Conservation (phyloP, 2,113 vertebrate genomes). For the Spilogale gracilis region DNA sequence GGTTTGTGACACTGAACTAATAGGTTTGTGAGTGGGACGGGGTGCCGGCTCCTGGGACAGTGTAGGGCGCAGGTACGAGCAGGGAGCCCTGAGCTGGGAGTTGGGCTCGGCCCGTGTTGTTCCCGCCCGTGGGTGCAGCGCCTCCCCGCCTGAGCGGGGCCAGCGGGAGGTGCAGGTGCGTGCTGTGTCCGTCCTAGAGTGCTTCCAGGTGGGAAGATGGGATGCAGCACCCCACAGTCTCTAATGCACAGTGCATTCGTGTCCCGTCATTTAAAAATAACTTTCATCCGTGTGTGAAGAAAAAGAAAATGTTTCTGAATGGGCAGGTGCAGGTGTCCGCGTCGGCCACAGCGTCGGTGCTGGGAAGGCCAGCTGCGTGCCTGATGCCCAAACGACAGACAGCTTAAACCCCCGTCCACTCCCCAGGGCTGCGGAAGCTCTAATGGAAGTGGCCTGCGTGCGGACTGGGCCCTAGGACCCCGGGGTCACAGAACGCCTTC, state of each 20-base stretch:
- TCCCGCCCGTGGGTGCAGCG: background rate
- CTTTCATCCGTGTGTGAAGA: background rate
- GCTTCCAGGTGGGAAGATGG: background rate
- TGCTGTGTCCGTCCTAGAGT: fast-evolving
- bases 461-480: background rate
- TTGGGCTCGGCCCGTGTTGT: background rate
- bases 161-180: fast-evolving
- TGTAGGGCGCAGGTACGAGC: background rate
- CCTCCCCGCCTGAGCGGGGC: fast-evolving
- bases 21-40: background rate
- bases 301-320: background rate
- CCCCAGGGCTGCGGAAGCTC: background rate
- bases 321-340: background rate
- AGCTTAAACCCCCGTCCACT: background rate
- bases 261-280: background rate
- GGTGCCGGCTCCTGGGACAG: background rate
- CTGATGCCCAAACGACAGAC: background rate
- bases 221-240: background rate
- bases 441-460: no score
- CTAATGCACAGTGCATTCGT: background rate
- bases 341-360: background rate
- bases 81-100: background rate
- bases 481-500: background rate
- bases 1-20: background rate
- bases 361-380: background rate